These are phyloP conservation scores for Apostichopus parvimensis DNA, from an alignment of 35 echinoderm and acorn worm species.

Conservation along the genomic window DNA sequence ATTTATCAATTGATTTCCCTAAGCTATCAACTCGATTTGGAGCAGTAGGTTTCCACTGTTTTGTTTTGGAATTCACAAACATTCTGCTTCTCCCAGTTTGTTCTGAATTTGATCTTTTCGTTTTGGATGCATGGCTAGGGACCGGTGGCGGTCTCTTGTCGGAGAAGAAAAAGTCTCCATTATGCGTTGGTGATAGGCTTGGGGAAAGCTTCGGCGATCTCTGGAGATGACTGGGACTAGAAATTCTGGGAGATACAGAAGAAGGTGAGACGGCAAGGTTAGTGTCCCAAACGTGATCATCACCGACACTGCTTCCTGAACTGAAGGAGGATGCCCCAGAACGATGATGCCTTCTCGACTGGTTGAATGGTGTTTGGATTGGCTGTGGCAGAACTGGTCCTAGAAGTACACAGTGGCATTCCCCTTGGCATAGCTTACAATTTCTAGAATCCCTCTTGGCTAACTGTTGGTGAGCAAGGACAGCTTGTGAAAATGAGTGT, in stretches of 20 bases:
- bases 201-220: background rate
- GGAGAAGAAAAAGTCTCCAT: background rate
- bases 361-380: background rate
- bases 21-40: background rate
- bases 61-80: background rate
- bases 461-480: background rate
- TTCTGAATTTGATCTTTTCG: background rate
- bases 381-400: conserved; percentile 15
- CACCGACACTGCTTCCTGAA: background rate
- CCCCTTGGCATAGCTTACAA: background rate
- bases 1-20: background rate
- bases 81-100: background rate
- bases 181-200: background rate
- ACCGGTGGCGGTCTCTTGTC: background rate
- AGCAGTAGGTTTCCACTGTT: background rate
- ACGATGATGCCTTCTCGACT: background rate
- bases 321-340: background rate
- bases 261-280: background rate
- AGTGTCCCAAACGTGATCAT: background rate
- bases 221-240: background rate
- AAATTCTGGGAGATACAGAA: background rate
- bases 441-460: background rate
- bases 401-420: background rate
- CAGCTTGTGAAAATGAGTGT: background rate
- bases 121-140: background rate